Percentiles rank a stretch among this genome's conserved stretches.
Conservation (phyloP, 2,113 vertebrate genomes). For the Toxostoma redivivum region DNA sequence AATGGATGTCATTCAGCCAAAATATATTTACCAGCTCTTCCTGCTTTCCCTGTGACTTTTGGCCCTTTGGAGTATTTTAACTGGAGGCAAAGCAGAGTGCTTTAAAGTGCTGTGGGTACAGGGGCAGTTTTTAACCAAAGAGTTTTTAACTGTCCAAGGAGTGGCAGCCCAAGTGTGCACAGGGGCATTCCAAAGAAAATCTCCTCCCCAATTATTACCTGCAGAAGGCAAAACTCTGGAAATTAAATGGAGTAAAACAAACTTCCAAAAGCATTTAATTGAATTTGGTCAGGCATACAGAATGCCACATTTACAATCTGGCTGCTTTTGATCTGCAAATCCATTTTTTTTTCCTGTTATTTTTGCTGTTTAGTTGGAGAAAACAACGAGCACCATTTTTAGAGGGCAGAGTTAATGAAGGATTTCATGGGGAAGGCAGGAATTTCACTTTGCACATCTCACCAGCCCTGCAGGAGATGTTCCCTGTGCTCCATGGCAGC, state of each 20-base stretch:
- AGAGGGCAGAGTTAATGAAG: neutral
- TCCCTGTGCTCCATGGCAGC: accelerated
- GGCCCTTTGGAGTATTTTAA: neutral
- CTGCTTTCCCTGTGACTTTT: constrained; percentile 2
- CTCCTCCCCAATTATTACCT: neutral
- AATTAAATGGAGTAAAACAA: neutral
- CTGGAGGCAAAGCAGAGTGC: neutral
- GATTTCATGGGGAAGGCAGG: neutral
- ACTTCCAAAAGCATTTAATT: neutral
- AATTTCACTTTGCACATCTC: neutral
- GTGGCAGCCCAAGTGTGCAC: neutral
- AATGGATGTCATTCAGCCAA: neutral
- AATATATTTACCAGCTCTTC: neutral
- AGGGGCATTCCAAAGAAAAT: neutral
- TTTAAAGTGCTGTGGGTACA: neutral
- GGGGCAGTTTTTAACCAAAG: neutral
- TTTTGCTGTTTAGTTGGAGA: neutral
- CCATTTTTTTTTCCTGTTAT: neutral
- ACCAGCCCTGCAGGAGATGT: neutral
- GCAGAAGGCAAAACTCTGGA: neutral
- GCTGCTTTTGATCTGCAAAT: neutral
- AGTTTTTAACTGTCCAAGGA: neutral
- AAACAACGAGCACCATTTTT: neutral
- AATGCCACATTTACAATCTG: neutral
- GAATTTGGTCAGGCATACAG: neutral